Evolutionary conservation across 2,113 vertebrate species (phyloP), one percentile per base, ranked within the genome.

Genomic region (Nannospalax galili): DNA sequence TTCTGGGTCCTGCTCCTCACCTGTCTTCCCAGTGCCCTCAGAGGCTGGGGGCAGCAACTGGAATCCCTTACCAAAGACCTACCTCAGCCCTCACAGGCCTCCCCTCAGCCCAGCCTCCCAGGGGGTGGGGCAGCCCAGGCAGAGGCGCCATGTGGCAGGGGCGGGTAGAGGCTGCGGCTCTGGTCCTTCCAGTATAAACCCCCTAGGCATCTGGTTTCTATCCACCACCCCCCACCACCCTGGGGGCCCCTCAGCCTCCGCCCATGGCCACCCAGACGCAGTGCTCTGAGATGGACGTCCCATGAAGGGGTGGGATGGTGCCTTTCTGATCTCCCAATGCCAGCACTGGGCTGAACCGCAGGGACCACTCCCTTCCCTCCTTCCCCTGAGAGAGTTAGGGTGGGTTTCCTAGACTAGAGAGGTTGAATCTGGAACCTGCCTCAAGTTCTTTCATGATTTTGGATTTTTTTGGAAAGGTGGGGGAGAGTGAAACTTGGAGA

Each of bases 171-270:
- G 96, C 97, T 98, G 97, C 90, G 97, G 97, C 97, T 98, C 97
- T 97, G 97, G 97, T 95, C 97, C 97, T 97, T 98, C 97, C 97
- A 98, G 97, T 96, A 97, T 97, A 98, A 98, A 98, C 97, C 97
- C 97, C 97, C 97, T 95, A 98, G 97, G 97, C 97, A 98, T 98
- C 97, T 98, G 97, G 97, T 98, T 98, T 98, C 97, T 96, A 98
- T 98, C 97, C 97, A 97, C 97, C 92, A 70, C 96, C 95, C 93
- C 87, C 97, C 93, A 97, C 96, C 96, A 96, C 97, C 97, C 97
- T 97, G 94, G 96, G 97, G 97, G 97, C 97, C 97, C 96, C 95
- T 97, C 90, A 95, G 97, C 96, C 97, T 98, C 97, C 97, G 89
- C 97, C 97, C 97, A 96, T 96, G 97, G 97, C 97, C 97, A 98